These are phyloP conservation scores for Hystrix brachyura DNA, from an alignment of 2,113 vertebrate genomes.

Conservation along the genomic window DNA sequence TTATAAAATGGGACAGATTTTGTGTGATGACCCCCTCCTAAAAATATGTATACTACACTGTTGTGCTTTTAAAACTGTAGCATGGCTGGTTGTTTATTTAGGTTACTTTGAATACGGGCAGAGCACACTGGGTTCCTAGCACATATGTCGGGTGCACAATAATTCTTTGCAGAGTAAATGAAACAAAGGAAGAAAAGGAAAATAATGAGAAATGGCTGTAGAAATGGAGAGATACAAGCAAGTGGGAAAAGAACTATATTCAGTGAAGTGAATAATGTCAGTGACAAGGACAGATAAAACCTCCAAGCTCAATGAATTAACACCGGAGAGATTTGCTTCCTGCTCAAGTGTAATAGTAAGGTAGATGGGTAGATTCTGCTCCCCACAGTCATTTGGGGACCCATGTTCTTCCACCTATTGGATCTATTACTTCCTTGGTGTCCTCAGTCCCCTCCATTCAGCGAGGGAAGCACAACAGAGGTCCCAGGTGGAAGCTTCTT, in stretches of 20 bases:
- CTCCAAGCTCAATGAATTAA: not conserved
- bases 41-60: slow-evolving; percentile 15
- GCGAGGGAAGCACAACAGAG: not conserved
- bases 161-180: not conserved
- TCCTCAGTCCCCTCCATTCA: not conserved
- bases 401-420: not conserved
- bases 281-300: not conserved
- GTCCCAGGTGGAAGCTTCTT: not conserved
- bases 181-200: not conserved
- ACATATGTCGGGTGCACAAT: not conserved
- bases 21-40: not conserved
- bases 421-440: not conserved
- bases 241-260: slow-evolving; percentile 4
- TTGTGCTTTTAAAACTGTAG: not conserved
- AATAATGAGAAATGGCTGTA: not conserved
- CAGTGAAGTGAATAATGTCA: not conserved
- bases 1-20: not conserved
- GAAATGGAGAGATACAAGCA: slow-evolving; percentile 6
- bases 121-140: not conserved
- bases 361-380: not conserved
- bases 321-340: not conserved
- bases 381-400: not conserved
- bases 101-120: not conserved
- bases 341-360: not conserved
- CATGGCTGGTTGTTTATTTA: not conserved